Conservation (phyloP, 1,140 invertebrate genomes). For the Xylocopa sonorina region DNA sequence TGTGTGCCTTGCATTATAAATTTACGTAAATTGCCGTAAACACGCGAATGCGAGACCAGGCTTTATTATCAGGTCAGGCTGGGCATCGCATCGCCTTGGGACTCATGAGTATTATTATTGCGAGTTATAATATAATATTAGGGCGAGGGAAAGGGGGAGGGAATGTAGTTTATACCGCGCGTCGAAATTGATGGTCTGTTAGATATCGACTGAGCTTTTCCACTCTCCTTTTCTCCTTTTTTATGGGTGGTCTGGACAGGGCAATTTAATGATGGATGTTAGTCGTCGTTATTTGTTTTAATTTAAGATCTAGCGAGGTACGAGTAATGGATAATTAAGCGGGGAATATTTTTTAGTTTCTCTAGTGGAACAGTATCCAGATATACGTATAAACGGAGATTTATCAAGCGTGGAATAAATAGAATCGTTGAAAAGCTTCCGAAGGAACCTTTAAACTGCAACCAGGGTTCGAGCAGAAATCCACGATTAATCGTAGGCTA, state of each 20-base stretch:
- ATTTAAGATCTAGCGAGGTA: constrained; percentile 3
- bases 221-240: too few species aligned
- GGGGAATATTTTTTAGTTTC: neutral
- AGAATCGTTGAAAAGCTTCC: too few species aligned
- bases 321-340: constrained; percentile 11
- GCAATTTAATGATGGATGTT: constrained; percentile 13
- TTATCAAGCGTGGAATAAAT: neutral
- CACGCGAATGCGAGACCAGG: neutral
- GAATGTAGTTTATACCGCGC: neutral
- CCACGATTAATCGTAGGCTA: too few species aligned
- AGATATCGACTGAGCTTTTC: neutral
- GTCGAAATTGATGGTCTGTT: constrained; percentile 11
- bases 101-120: constrained; percentile 19
- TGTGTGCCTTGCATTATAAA: constrained; percentile 8
- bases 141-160: neutral
- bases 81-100: neutral
- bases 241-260: neutral
- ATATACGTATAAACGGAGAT: neutral
- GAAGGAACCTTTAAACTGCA: too few species aligned
- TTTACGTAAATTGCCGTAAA: constrained; percentile 14
- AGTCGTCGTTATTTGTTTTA: constrained; percentile 32
- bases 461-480: too few species aligned
- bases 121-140: constrained; percentile 15
- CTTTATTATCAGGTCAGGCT: neutral
- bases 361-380: neutral